Evolutionary conservation across 2,888 invertebrate species (phyloP).

Genomic region (Dynastes hyllus): DNA sequence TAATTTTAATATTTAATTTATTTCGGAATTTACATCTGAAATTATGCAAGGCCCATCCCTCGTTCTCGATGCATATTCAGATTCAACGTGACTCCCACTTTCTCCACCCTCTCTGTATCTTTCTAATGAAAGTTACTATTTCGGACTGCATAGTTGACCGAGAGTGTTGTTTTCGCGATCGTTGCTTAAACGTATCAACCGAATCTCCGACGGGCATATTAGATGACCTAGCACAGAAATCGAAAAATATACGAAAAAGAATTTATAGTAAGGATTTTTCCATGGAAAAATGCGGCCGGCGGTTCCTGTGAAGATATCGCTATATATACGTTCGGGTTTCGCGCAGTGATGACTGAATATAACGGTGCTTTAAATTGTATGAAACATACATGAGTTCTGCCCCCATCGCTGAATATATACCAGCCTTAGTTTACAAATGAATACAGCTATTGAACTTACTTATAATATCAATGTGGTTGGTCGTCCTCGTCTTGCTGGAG

Average conservation of each 20-base stretch:
- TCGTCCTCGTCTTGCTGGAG: slow-evolving; percentile 65
- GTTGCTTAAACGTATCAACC: slow-evolving; percentile 13
- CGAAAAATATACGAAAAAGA: slow-evolving; percentile 7
- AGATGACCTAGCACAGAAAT: slow-evolving; percentile 4
- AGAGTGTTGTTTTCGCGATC: slow-evolving; percentile 27
- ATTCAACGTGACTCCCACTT: slow-evolving; percentile 50
- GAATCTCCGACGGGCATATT: slow-evolving; percentile 56
- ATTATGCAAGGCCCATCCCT: slow-evolving; percentile 69
- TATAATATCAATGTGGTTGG: slow-evolving; percentile 80
- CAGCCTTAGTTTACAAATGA: slow-evolving; percentile 79
- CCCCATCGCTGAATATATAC: slow-evolving; percentile 70
- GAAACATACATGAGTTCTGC: slow-evolving; percentile 76
- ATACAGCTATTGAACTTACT: slow-evolving; percentile 82
- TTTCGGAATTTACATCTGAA: slow-evolving; percentile 73
- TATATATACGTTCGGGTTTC: slow-evolving; percentile 35
- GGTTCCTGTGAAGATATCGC: slow-evolving; percentile 55
- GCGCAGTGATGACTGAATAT: slow-evolving; percentile 51
- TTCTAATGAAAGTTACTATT: slow-evolving; percentile 54
- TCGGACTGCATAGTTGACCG: slow-evolving; percentile 18
- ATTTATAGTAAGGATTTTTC: slow-evolving; percentile 31
- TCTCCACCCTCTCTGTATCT: slow-evolving; percentile 50
- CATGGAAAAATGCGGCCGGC: slow-evolving; percentile 27
- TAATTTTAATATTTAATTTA: slow-evolving; percentile 74
- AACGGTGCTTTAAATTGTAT: slow-evolving; percentile 74
- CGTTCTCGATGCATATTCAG: slow-evolving; percentile 68